These are phyloP conservation scores for Hyperoodon ampullatus DNA, from an alignment of 2,113 vertebrate genomes.

Conservation along the genomic window DNA sequence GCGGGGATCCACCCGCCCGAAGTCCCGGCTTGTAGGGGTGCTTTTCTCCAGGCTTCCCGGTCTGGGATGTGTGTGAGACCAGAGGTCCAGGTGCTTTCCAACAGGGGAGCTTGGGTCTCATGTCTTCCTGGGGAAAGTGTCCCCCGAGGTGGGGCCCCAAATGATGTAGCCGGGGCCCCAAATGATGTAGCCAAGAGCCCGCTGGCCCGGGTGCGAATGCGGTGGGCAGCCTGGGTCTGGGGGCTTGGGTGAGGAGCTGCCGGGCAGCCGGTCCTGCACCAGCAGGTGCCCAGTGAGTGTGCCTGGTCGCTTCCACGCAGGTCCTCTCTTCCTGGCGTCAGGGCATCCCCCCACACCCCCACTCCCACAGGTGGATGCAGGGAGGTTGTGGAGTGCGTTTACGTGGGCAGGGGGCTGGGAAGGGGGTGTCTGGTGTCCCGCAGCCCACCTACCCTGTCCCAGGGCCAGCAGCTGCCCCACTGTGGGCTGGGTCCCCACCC, in stretches of 20 bases:
- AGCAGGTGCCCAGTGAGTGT: background rate
- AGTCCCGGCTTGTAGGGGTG: background rate
- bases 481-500: background rate
- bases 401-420: too few species aligned
- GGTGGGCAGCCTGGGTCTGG: background rate
- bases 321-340: background rate
- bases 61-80: background rate
- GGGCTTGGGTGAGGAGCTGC: rapidly evolving
- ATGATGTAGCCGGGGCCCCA: background rate
- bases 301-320: background rate
- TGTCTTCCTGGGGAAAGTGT: background rate
- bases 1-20: background rate
- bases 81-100: background rate
- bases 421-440: background rate
- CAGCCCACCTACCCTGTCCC: background rate
- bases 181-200: background rate
- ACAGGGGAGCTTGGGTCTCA: background rate
- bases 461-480: background rate
- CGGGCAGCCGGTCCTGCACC: background rate
- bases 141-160: background rate
- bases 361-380: slow-evolving; percentile 68
- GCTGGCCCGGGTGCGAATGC: background rate
- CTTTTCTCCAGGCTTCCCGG: background rate
- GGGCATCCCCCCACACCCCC: background rate
- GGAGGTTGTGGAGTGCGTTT: background rate